Conservation (phyloP, 1,140 invertebrate genomes). For the Wasmannia auropunctata region DNA sequence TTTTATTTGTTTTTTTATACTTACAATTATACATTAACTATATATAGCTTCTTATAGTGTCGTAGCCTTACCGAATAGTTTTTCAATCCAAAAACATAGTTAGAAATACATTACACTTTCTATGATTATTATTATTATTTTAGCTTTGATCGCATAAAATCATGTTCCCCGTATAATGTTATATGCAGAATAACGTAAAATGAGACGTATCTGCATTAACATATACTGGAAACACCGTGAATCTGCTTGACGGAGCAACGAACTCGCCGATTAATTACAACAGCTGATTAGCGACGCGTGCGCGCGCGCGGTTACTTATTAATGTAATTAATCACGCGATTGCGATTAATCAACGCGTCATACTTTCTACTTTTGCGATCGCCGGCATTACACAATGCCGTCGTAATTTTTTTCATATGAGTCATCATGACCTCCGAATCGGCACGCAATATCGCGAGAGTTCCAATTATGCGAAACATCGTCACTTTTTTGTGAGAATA, state of each 20-base stretch:
- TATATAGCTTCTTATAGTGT: not conserved
- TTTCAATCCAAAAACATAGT: not conserved
- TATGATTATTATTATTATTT: not conserved
- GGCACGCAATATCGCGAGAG: not conserved
- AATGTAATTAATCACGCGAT: conserved; percentile 65
- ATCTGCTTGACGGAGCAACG: conserved; percentile 56
- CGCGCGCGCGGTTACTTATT: conserved; percentile 60
- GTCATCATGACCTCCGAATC: conserved; percentile 27
- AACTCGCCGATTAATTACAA: conserved; percentile 70
- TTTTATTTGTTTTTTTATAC: not conserved
- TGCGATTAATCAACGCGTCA: conserved; percentile 63
- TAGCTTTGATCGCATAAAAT: not conserved
- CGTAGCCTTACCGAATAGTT: not conserved
- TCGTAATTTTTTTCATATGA: conserved; percentile 39
- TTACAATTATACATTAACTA: not conserved
- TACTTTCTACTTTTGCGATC: conserved; percentile 55
- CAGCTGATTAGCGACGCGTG: conserved; percentile 50
- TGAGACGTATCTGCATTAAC: not conserved
- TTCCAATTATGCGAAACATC: not conserved
- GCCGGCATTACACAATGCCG: not conserved
- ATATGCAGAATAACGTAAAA: not conserved
- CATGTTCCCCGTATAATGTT: not conserved
- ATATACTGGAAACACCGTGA: not conserved
- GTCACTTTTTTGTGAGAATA: not conserved
- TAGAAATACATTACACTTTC: not conserved